Evolutionary conservation across 1,140 invertebrate genomes (phyloP).

Genomic region (Arion vulgaris): DNA sequence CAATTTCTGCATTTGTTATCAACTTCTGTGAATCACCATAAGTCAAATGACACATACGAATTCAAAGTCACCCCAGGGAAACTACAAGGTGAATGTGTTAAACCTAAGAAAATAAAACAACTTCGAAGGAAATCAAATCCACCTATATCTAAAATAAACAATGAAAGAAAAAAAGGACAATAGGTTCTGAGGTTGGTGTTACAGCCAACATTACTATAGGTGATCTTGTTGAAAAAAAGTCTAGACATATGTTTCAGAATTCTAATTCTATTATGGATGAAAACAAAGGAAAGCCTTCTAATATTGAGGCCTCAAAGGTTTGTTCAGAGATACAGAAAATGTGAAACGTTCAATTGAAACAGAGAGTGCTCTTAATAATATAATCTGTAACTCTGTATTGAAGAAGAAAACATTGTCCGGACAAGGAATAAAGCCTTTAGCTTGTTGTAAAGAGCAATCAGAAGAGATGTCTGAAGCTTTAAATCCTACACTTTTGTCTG

Average conservation of each 20-base stretch:
- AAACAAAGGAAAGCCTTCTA: background rate
- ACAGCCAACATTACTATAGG: background rate
- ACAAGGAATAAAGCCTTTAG: background rate
- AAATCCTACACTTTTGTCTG: background rate
- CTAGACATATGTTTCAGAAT: background rate
- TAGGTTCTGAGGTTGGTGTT: background rate
- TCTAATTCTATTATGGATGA: background rate
- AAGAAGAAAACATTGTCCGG: background rate
- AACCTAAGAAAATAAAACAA: too few relatives aligned
- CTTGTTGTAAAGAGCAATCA: background rate
- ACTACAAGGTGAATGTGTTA: too few relatives aligned
- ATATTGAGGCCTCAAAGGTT: background rate
- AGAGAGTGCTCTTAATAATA: background rate
- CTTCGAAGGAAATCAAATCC: background rate
- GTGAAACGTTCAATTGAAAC: background rate
- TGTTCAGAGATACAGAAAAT: background rate
- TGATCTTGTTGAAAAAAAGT: background rate
- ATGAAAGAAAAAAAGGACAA: background rate
- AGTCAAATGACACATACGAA: background rate
- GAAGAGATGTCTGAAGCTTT: background rate
- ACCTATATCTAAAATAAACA: background rate
- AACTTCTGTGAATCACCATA: background rate
- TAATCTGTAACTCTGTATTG: background rate
- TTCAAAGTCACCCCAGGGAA: background rate
- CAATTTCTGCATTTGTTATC: background rate